Conservation (phyloP, 2,888 invertebrate species). For the Acrobasis repandana region DNA sequence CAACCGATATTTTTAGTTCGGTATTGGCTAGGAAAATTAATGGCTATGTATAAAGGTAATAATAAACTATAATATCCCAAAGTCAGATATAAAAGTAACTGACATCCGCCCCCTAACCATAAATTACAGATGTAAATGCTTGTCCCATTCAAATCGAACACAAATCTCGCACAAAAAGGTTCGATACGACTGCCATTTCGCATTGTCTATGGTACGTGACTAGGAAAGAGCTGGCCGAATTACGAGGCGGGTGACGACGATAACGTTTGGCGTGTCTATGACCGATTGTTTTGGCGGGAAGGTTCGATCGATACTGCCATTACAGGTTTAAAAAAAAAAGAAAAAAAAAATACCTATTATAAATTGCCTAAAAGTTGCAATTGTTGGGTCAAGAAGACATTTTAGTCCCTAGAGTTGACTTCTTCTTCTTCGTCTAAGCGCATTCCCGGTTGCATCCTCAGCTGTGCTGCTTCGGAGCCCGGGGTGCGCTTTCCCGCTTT, state of each 20-base stretch:
- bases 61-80: not conserved
- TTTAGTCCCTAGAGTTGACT: too few relatives aligned
- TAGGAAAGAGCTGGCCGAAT: slow-evolving; percentile 60
- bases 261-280: slow-evolving; percentile 44
- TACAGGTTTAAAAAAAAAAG: not conserved
- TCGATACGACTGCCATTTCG: slow-evolving; percentile 35
- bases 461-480: too few relatives aligned
- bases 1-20: too few relatives aligned
- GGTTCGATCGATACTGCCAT: slow-evolving; percentile 12
- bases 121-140: slow-evolving; percentile 22
- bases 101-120: slow-evolving; percentile 23
- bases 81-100: not conserved
- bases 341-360: not conserved
- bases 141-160: slow-evolving; percentile 14
- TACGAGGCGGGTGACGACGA: slow-evolving; percentile 52
- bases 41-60: too few relatives aligned
- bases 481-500: too few relatives aligned
- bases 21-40: too few relatives aligned
- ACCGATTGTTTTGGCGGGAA: slow-evolving; percentile 52
- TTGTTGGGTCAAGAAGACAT: too few relatives aligned
- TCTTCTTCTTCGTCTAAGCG: too few relatives aligned
- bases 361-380: too few relatives aligned
- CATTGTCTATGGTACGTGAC: slow-evolving; percentile 64
- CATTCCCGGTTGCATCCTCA: too few relatives aligned
- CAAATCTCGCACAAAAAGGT: slow-evolving; percentile 45